These are phyloP conservation scores for Trypoxylon attenuatum DNA, from an alignment of 2,888 invertebrate genomes.

Conservation along the genomic window DNA sequence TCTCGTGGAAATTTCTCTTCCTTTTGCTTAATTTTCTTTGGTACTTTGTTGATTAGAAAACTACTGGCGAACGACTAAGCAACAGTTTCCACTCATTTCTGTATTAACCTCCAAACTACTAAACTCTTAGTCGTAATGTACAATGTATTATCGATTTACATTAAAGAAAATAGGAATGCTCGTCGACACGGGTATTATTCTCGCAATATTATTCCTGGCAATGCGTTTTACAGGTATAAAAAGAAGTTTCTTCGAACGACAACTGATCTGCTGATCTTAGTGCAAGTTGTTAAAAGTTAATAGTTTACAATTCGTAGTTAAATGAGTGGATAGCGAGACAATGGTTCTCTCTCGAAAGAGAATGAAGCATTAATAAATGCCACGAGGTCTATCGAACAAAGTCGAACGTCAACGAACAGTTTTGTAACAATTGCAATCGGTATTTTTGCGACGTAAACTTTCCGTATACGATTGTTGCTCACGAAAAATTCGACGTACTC, in stretches of 20 bases:
- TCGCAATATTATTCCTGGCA: too few species aligned
- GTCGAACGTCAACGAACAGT: neutral
- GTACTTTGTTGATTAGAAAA: too few species aligned
- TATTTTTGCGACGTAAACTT: conserved; percentile 1
- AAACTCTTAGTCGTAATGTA: conserved; percentile 15
- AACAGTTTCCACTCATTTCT: conserved; percentile 36
- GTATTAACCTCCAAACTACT: conserved; percentile 45
- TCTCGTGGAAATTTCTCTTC: neutral
- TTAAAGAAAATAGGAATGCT: too few species aligned
- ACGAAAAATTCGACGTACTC: neutral
- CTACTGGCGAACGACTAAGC: conserved; percentile 12
- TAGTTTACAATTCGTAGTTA: too few species aligned
- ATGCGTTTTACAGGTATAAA: too few species aligned
- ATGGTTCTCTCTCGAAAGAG: too few species aligned
- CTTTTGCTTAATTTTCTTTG: too few species aligned
- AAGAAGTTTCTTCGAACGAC: too few species aligned
- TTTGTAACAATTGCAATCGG: neutral
- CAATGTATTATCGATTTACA: conserved; percentile 9
- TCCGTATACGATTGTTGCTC: neutral
- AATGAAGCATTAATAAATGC: neutral
- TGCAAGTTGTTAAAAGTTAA: neutral
- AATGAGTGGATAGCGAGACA: too few species aligned
- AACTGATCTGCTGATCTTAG: too few species aligned
- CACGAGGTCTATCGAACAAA: neutral
- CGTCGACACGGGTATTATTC: too few species aligned